Base-by-base conservation (phyloP, 2,113 vertebrate genomes). In the Agelaius tricolor region DNA sequence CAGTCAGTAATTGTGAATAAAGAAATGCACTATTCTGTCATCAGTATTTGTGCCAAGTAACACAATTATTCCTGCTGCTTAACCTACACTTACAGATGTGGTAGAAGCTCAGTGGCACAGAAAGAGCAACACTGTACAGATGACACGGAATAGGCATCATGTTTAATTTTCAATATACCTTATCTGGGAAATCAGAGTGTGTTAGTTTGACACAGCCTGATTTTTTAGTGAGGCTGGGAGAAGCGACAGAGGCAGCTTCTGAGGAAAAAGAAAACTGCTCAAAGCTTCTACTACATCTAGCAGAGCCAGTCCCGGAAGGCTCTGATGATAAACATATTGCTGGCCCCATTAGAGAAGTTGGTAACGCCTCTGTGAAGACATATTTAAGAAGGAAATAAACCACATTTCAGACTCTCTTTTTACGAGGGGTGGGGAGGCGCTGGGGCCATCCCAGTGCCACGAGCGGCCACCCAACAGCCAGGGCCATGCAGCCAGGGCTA, bases 341-440 rank as follows among this genome's bases (percentile, higher is more conserved):
- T 65, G 37, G 31, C 47, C 15, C 30, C 27, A 10, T 30, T 54
- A 35, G 26, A 54, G 49, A 65, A 54, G 19, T 1, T 35, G 19
- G 19, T 15, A 54, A 54, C 0, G 1, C 31, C 15, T n/a, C 31
- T 44, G 75, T 28, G 37, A 35, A 14, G 7, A 43, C 11, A 17
- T 43, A 11, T 30, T 54, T 35, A 43, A 44, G 75, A 52, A 65
- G 37, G 24, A 16, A 28, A 65, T 55, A 54, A 28, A 8, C 3
- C 37, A 43, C 4, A 0, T 41, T 41, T 62, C 19, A 52, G 14
- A 17, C 18, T 21, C 18, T 4, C 8, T 17, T 65, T 54, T 54
- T 35, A 12, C 0, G 0, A 44, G 39, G 24, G 15, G 15, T 30
- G 14, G 15, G 39, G 19, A 54, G 47, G 47, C 0, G 0, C 24